These are phyloP conservation scores for Ceyx margarethae DNA, from an alignment of 2,113 vertebrate genomes.

Conservation along the genomic window DNA sequence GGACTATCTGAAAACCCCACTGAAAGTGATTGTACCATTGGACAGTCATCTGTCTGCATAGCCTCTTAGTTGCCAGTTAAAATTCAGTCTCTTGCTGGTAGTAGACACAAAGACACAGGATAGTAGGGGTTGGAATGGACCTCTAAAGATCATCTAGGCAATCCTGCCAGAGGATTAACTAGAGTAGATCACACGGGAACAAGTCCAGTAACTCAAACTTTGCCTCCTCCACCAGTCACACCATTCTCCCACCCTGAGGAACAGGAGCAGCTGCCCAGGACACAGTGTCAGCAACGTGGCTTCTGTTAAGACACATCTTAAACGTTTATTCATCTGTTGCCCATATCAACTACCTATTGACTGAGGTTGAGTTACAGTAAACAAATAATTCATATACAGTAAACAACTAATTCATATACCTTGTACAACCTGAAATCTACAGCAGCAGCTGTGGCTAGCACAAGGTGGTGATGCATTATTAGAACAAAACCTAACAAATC, in stretches of 20 bases:
- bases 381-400: not conserved
- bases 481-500: not conserved
- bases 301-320: not conserved
- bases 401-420: not conserved
- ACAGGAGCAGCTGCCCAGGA: rapidly evolving
- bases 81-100: not conserved
- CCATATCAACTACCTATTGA: not conserved
- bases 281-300: rapidly evolving
- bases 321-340: not conserved
- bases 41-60: not conserved
- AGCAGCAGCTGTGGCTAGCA: not conserved
- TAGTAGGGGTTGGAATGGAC: no score
- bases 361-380: not conserved
- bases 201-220: not conserved
- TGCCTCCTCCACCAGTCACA: not conserved
- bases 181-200: no score
- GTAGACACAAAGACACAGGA: no score
- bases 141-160: no score
- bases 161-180: no score
- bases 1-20: not conserved
- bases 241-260: not conserved
- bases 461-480: rapidly evolving
- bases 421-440: not conserved
- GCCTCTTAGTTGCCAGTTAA: not conserved
- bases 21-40: not conserved